Conservation (phyloP, 2,888 invertebrate species). For the Watsonalla binaria region DNA sequence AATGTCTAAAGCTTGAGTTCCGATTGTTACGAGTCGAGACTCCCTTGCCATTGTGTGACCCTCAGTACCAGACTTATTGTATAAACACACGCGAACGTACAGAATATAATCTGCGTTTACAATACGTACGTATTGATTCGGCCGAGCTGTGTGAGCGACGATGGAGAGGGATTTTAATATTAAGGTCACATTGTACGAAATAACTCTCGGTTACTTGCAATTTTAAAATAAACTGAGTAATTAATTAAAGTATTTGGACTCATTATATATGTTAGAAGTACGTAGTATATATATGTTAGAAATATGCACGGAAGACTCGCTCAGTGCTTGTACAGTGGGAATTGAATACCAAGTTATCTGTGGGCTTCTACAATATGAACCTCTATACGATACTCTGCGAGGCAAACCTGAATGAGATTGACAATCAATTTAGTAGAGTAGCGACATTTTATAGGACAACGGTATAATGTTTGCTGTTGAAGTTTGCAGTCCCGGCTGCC, state of each 20-base stretch:
- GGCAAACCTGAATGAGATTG: conserved; percentile 27
- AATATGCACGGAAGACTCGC: no score
- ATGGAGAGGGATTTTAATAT: neutral
- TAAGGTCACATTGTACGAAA: neutral
- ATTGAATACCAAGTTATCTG: no score
- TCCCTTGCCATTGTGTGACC: conserved; percentile 6
- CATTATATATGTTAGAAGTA: no score
- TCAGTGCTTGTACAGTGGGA: no score
- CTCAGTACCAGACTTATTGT: neutral
- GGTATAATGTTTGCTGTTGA: conserved; percentile 47
- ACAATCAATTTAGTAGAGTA: conserved; percentile 41
- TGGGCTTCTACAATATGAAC: no score
- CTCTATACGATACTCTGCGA: no score
- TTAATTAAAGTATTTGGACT: no score
- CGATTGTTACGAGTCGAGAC: neutral
- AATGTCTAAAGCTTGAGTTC: neutral
- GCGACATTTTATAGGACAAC: conserved; percentile 18
- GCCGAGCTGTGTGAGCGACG: neutral
- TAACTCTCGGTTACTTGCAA: no score
- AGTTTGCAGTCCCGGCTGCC: conserved; percentile 34
- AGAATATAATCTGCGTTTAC: neutral
- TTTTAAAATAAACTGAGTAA: no score
- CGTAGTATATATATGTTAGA: no score
- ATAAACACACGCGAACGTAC: neutral
- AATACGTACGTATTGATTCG: neutral